Evolutionary conservation across 2,797 vertebrate genomes (phyloP).

Genomic region (Taenioides sp.): DNA sequence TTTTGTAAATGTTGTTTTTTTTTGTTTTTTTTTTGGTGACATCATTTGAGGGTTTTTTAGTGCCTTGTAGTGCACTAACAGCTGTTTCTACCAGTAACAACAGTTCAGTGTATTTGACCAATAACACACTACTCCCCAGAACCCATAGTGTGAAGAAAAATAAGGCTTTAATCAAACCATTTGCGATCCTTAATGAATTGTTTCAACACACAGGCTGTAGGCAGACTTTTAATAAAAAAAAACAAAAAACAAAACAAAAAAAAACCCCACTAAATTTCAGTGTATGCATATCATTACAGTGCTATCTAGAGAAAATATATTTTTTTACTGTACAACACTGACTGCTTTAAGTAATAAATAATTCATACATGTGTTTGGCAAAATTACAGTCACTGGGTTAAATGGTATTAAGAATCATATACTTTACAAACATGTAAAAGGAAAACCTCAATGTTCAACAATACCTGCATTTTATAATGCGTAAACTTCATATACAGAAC

Average conservation of each 20-base stretch:
- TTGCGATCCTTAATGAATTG: constrained; percentile 3
- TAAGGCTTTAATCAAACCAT: constrained; percentile 1
- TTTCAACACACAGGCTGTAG: constrained; percentile 9
- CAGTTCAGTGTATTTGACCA: constrained; percentile 27
- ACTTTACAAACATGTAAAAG: constrained; percentile 60
- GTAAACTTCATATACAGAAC: constrained; percentile 67
- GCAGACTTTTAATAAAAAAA: constrained; percentile 16
- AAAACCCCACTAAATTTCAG: constrained; percentile 9
- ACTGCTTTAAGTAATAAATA: constrained; percentile 69
- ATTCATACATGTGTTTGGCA: constrained; percentile 47
- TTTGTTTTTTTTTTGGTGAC: no score
- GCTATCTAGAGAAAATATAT: constrained; percentile 18
- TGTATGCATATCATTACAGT: constrained; percentile 16
- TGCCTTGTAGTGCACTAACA: constrained; percentile 15
- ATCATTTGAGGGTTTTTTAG: neutral
- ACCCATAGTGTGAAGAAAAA: neutral
- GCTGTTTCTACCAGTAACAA: constrained; percentile 29
- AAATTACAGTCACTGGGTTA: constrained; percentile 52
- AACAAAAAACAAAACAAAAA: constrained; percentile 7
- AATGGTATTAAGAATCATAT: constrained; percentile 45
- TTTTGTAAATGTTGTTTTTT: neutral
- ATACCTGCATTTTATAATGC: constrained; percentile 55
- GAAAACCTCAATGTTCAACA: constrained; percentile 49
- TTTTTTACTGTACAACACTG: constrained; percentile 54
- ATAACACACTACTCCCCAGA: constrained; percentile 24